Percentiles rank a stretch among this genome's conserved stretches.
These are phyloP conservation scores for Notothenia rossii DNA, from an alignment of 2,113 vertebrate species.

Conservation along the genomic window DNA sequence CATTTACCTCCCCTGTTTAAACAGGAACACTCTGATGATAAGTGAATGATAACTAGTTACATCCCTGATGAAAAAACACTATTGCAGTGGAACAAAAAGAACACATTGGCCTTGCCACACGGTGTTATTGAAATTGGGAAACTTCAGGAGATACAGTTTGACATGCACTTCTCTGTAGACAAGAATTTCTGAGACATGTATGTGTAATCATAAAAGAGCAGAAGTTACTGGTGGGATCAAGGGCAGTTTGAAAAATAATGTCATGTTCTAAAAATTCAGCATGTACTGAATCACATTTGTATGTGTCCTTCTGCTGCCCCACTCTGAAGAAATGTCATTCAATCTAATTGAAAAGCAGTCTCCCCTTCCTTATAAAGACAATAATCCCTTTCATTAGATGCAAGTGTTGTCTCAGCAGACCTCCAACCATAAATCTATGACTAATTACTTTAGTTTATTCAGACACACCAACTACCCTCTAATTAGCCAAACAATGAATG, in stretches of 20 bases:
- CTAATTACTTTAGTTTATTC: slow-evolving; percentile 81
- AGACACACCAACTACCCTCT: slow-evolving; percentile 78
- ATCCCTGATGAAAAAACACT: slow-evolving; percentile 26
- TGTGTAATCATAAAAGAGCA: slow-evolving; percentile 54
- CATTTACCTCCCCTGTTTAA: slow-evolving; percentile 37
- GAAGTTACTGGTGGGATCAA: slow-evolving; percentile 42
- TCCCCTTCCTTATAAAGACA: slow-evolving; percentile 28
- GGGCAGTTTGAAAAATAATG: slow-evolving; percentile 38
- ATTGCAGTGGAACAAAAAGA: slow-evolving; percentile 13
- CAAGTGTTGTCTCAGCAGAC: slow-evolving; percentile 70
- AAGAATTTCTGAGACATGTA: slow-evolving; percentile 28
- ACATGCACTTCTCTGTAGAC: slow-evolving; percentile 23
- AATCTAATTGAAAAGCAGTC: slow-evolving; percentile 4
- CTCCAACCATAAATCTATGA: slow-evolving; percentile 74
- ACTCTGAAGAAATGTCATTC: slow-evolving; percentile 25
- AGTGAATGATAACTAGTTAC: slow-evolving; percentile 50
- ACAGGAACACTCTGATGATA: slow-evolving; percentile 28
- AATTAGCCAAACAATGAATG: slow-evolving; percentile 82
- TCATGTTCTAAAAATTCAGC: slow-evolving; percentile 17
- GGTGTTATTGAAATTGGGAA: slow-evolving; percentile 20
- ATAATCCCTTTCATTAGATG: slow-evolving; percentile 42
- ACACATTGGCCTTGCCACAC: slow-evolving; percentile 25
- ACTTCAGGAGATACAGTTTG: slow-evolving; percentile 12
- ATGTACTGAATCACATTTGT: background rate
- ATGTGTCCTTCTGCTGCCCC: background rate